A percentile compares a stretch with the other conserved stretches of the same genome.
phyloP scores from a whole-genome alignment of 2,113 vertebrate genomes.

The Cathartes aura region DNA sequence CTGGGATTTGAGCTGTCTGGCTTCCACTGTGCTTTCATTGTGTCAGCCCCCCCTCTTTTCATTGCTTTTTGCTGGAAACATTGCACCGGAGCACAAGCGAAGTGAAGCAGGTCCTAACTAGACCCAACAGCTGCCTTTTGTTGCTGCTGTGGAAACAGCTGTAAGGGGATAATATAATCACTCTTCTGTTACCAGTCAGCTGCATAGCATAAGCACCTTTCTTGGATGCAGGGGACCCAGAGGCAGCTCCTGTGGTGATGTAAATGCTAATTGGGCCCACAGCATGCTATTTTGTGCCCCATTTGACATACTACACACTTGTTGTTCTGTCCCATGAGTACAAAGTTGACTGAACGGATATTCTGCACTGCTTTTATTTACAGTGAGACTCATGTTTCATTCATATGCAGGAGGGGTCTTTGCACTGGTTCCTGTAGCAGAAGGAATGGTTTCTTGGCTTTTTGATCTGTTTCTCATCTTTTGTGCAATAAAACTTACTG shows the following conservation, averaged over 20 bases:
- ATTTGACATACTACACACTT: slow-evolving; percentile 23
- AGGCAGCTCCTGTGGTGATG: slow-evolving; percentile 26
- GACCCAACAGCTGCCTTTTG: slow-evolving; percentile 59
- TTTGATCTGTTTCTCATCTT: not conserved
- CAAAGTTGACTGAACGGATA: not conserved
- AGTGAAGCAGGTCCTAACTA: slow-evolving; percentile 24
- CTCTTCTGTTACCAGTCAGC: slow-evolving; percentile 27
- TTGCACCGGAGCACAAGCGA: not conserved
- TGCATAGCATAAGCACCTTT: slow-evolving; percentile 42
- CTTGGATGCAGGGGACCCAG: not conserved
- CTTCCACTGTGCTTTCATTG: slow-evolving; percentile 50
- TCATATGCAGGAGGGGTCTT: not conserved
- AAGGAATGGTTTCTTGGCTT: not conserved
- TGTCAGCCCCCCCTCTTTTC: not conserved
- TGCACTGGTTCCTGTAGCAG: not conserved
- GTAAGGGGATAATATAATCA: slow-evolving; percentile 20
- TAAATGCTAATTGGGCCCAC: slow-evolving; percentile 13
- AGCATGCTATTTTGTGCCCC: not conserved
- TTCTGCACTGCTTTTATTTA: not conserved
- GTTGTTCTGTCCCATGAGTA: not conserved
- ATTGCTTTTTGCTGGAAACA: slow-evolving; percentile 7
- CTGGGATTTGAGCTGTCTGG: slow-evolving; percentile 25
- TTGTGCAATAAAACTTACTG: not conserved
- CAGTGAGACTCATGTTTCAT: not conserved
- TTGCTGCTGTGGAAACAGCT: slow-evolving; percentile 57